These are phyloP conservation scores for Oligia fasciuncula DNA, from an alignment of 2,888 invertebrate genomes.

Conservation along the genomic window DNA sequence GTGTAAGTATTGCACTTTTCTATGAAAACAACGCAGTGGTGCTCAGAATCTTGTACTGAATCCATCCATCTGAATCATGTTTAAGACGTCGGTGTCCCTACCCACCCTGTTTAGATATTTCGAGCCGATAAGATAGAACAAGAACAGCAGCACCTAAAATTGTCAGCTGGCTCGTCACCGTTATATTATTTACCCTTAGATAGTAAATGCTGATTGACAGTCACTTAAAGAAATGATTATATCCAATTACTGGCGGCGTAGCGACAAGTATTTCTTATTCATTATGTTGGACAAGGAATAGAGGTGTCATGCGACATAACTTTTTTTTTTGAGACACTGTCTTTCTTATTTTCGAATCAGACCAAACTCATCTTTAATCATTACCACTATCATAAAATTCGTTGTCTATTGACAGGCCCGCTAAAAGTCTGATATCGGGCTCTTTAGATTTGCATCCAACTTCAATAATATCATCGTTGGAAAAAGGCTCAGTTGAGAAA, in stretches of 20 bases:
- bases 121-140: background rate
- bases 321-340: background rate
- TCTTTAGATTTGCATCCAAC: background rate
- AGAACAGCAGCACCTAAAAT: background rate
- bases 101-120: background rate
- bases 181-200: conserved; percentile 26
- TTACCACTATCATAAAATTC: background rate
- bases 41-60: too few species aligned
- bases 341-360: too few species aligned
- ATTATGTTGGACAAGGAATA: background rate
- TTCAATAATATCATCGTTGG: background rate
- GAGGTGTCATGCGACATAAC: background rate
- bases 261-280: background rate
- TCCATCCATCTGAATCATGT: too few species aligned
- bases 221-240: conserved; percentile 32
- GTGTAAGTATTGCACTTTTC: too few species aligned
- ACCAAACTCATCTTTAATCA: background rate
- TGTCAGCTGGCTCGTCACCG: background rate
- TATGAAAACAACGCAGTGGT: too few species aligned
- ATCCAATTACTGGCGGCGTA: conserved; percentile 29
- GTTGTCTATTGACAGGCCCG: background rate
- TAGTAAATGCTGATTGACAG: conserved; percentile 48
- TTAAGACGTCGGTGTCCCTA: too few species aligned
- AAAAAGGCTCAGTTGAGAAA: conserved; percentile 8
- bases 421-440: background rate